Evolutionary conservation across 2,888 invertebrate species (phyloP), one percentile per base, ranked within the genome.

Genomic region (Sinodicranocentrus sp.): DNA sequence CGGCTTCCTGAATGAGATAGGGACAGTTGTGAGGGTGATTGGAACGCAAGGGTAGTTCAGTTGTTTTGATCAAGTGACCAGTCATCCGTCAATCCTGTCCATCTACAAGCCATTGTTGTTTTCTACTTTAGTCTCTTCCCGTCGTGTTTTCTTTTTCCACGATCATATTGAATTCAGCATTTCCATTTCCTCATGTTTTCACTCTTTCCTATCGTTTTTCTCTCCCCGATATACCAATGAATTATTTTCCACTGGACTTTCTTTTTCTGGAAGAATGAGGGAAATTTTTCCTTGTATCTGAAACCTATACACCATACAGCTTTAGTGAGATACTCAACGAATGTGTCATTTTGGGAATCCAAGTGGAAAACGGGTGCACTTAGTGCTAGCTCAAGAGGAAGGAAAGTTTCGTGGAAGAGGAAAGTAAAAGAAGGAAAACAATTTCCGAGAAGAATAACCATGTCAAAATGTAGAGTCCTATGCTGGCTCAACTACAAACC

Each of bases 271-370:
- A 10, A 48, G n/a, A 15, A n/a, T 48, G n/a, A n/a, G n/a, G n/a
- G n/a, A n/a, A n/a, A n/a, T 48, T 48, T 48, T n/a, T 48, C n/a
- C n/a, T 48, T 48, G 13, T 15, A 10, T n/a, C n/a, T 48, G n/a
- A n/a, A n/a, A n/a, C n/a, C 33, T 33, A 3, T 33, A 3, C 33
- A 33, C 33, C 10, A 33, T 33, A 33, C 10, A 33, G 33, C 33
- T 33, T 10, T n/a, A 3, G 33, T 33, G 5, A 33, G 33, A 61
- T 52, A 75, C 75, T 75, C 82, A 75, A 67, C 63, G 68, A 82
- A 82, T 82, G 82, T 82, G 82, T 82, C 82, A 82, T 75, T 82
- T 48, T 48, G 82, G 75, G 82, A 82, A 82, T 82, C 75, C 82
- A 70, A 82, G 82, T 75, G 75, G 82, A 82, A 82, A 82, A 82